Percentiles rank a stretch among this genome's conserved stretches.
These are phyloP conservation scores for Akabosia matsudoensis DNA, from an alignment of 1,140 invertebrate species.

Conservation along the genomic window DNA sequence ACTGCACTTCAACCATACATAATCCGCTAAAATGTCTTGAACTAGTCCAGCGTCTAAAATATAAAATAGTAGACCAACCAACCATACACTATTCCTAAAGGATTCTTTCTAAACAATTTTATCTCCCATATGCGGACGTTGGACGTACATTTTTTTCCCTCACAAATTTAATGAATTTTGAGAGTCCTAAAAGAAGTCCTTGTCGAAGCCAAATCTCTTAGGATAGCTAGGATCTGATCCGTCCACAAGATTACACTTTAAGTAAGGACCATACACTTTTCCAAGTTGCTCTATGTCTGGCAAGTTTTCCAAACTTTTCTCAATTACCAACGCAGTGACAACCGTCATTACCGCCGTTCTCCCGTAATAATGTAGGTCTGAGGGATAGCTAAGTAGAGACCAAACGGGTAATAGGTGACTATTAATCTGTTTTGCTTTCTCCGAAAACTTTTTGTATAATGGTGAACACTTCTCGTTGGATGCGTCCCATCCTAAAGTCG, in stretches of 20 bases:
- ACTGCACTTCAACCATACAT: no score
- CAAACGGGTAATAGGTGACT: conserved; percentile 7
- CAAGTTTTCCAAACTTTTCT: conserved; percentile 21
- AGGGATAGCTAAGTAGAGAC: conserved; percentile 27
- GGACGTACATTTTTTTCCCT: not conserved
- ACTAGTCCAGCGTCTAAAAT: no score
- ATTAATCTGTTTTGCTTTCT: not conserved
- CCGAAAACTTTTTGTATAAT: not conserved
- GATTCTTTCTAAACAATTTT: no score
- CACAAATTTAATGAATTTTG: not conserved
- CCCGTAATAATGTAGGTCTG: conserved; percentile 31
- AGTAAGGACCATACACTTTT: not conserved
- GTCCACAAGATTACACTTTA: conserved; percentile 18
- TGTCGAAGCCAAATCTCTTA: conserved; percentile 25
- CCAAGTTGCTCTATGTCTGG: conserved; percentile 29
- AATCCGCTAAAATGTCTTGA: no score
- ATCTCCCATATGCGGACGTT: no score
- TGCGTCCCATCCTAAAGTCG: no score
- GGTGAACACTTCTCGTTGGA: no score
- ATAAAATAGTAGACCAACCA: no score
- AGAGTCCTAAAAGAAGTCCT: conserved; percentile 6
- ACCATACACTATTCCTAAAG: no score
- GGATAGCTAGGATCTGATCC: conserved; percentile 21
- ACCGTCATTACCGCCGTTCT: conserved; percentile 34
- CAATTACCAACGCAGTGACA: conserved; percentile 33